These are phyloP conservation scores for Acanthornis magna DNA, from an alignment of 2,797 vertebrate genomes.

Conservation along the genomic window DNA sequence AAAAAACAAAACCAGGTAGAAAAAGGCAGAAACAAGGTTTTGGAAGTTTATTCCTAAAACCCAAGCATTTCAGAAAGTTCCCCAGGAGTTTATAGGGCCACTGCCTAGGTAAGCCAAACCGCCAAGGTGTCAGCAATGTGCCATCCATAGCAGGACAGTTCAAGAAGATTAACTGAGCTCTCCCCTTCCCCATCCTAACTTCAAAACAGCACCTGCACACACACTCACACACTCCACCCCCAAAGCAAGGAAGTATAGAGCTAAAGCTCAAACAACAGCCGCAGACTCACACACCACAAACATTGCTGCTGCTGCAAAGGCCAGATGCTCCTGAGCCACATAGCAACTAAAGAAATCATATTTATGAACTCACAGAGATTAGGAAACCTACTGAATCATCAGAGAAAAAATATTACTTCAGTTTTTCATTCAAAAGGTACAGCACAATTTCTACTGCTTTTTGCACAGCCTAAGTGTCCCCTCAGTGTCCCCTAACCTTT, in stretches of 20 bases:
- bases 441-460: background rate
- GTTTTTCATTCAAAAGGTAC: background rate
- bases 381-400: background rate
- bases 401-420: background rate
- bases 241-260: background rate
- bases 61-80: background rate
- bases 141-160: background rate
- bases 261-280: background rate
- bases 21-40: background rate
- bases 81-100: background rate
- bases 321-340: background rate
- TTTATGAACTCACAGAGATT: background rate
- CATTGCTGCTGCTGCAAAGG: background rate
- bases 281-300: rapidly evolving
- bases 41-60: background rate
- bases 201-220: background rate
- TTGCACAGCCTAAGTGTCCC: background rate
- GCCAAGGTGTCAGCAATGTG: background rate
- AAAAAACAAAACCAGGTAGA: background rate
- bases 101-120: background rate
- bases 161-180: background rate
- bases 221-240: no score
- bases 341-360: background rate
- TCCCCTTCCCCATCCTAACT: background rate
- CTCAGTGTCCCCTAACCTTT: background rate